These are phyloP conservation scores for Empis stercorea DNA, from an alignment of 2,888 invertebrate genomes.

Conservation along the genomic window DNA sequence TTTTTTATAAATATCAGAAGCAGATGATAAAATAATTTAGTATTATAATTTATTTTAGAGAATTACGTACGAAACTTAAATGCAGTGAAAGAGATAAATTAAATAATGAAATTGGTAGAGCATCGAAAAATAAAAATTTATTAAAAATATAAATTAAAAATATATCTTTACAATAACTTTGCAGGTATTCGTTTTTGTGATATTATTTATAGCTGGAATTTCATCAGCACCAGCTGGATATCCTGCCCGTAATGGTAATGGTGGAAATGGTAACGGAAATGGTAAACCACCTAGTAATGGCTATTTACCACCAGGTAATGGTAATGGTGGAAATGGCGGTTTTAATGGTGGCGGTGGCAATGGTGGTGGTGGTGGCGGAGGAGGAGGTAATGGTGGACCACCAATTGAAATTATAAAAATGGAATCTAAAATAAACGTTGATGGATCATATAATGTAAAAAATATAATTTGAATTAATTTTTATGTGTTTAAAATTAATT, in stretches of 20 bases:
- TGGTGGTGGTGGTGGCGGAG: constrained; percentile 16
- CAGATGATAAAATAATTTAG: too few species aligned
- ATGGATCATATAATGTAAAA: constrained; percentile 33
- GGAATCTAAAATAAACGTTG: constrained; percentile 28
- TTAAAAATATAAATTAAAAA: too few species aligned
- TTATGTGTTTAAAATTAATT: not conserved
- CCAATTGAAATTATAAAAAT: constrained; percentile 29
- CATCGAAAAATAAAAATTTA: too few species aligned
- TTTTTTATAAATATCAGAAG: too few species aligned
- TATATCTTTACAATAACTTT: too few species aligned
- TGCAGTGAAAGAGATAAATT: too few species aligned
- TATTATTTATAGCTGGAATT: not conserved
- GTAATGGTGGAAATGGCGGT: constrained; percentile 14
- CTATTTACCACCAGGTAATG: constrained; percentile 20
- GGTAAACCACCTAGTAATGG: constrained; percentile 11
- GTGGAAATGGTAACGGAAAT: not conserved
- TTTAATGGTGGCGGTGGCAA: constrained; percentile 14
- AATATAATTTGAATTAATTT: too few species aligned
- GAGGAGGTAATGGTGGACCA: constrained; percentile 19
- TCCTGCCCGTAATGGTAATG: not conserved
- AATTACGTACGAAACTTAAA: too few species aligned
- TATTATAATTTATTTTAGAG: too few species aligned
- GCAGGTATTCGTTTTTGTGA: too few species aligned
- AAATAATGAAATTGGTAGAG: too few species aligned
- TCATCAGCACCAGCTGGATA: not conserved